These are phyloP conservation scores for Labeo catla DNA, from an alignment of 2,113 vertebrate species.

Conservation along the genomic window DNA sequence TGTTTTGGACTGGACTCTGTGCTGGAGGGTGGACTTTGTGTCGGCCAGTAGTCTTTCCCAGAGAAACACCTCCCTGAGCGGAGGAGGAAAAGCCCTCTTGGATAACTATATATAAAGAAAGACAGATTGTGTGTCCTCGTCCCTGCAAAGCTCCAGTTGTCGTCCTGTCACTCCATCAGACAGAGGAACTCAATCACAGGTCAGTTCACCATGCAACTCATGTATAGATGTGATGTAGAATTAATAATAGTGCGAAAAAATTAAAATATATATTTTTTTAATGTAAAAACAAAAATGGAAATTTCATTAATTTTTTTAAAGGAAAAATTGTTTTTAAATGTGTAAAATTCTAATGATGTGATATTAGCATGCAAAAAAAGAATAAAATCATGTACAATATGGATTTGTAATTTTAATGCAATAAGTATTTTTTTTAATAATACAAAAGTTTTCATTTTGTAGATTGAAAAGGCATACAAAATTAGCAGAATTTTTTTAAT, in stretches of 20 bases:
- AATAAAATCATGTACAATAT: not conserved
- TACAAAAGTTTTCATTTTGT: too few relatives aligned
- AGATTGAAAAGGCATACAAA: too few relatives aligned
- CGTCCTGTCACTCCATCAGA: slow-evolving; percentile 30
- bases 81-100: slow-evolving; percentile 44
- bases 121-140: slow-evolving; percentile 45
- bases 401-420: not conserved
- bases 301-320: too few relatives aligned
- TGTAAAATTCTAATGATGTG: not conserved
- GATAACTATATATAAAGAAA: slow-evolving; percentile 67
- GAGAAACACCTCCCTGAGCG: slow-evolving; percentile 73
- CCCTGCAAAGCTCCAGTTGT: slow-evolving; percentile 49
- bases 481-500: not conserved
- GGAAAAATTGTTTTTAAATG: not conserved
- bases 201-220: not conserved
- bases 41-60: slow-evolving; percentile 51
- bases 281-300: too few relatives aligned
- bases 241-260: not conserved
- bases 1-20: slow-evolving; percentile 75
- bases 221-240: too few relatives aligned
- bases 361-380: not conserved
- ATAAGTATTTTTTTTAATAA: too few relatives aligned
- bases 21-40: slow-evolving; percentile 76
- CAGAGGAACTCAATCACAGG: slow-evolving; percentile 8
- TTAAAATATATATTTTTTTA: too few relatives aligned